These are phyloP conservation scores for Disparrhopalites patrizii DNA, from an alignment of 2,888 invertebrate species.

Conservation along the genomic window DNA sequence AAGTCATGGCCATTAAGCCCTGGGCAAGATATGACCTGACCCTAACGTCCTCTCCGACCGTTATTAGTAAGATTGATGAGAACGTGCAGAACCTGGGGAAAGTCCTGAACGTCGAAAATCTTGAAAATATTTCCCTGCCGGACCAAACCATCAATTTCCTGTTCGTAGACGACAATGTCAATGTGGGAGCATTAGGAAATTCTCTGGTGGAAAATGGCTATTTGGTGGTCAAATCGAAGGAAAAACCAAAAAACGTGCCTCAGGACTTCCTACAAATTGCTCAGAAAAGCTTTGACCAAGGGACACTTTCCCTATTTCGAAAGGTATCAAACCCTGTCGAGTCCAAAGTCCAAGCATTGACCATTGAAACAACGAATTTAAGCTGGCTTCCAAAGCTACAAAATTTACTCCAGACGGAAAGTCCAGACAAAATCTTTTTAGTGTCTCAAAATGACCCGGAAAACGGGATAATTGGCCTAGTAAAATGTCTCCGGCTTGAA, in stretches of 20 bases:
- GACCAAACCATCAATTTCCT: too few relatives aligned
- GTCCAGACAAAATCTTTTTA: conserved; percentile 61
- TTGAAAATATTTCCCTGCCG: too few relatives aligned
- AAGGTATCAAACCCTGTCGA: background rate
- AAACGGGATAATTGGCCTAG: conserved; percentile 79
- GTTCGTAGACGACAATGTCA: background rate
- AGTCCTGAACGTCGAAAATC: background rate
- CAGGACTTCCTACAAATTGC: background rate
- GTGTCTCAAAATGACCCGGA: conserved; percentile 64
- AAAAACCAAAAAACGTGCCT: background rate
- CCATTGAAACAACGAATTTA: conserved; percentile 67
- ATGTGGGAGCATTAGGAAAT: background rate
- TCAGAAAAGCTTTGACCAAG: background rate
- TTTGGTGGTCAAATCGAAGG: background rate
- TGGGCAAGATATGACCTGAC: too few relatives aligned
- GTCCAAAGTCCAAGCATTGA: conserved; percentile 51
- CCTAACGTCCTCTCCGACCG: background rate
- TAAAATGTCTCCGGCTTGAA: conserved; percentile 83
- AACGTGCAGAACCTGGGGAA: background rate
- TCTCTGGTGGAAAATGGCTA: background rate
- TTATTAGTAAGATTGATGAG: background rate
- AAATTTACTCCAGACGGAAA: conserved; percentile 58
- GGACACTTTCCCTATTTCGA: background rate
- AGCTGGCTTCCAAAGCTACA: conserved; percentile 78
- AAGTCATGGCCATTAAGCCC: background rate